These are phyloP conservation scores for Aleiodes leptofemur DNA, from an alignment of 2,888 invertebrate genomes.

Conservation along the genomic window DNA sequence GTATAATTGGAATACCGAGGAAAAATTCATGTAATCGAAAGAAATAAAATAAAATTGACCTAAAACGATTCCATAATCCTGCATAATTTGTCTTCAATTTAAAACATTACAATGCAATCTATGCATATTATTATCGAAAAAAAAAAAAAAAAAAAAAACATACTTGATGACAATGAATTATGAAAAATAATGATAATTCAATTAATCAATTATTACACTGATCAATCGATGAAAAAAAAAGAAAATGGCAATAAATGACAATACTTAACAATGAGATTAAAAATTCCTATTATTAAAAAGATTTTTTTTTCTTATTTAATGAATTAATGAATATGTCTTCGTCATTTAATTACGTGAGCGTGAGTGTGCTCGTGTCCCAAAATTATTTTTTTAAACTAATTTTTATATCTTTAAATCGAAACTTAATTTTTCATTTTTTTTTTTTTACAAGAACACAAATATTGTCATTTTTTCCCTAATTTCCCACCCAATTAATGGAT, in stretches of 20 bases:
- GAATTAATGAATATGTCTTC: slow-evolving; percentile 64
- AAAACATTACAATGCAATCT: slow-evolving; percentile 41
- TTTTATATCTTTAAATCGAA: background rate
- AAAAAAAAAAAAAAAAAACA: slow-evolving; percentile 7
- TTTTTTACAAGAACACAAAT: too few relatives aligned
- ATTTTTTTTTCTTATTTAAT: slow-evolving; percentile 30
- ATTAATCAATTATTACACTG: slow-evolving; percentile 56
- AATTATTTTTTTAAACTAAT: slow-evolving; percentile 41
- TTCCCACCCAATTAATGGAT: background rate
- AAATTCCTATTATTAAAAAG: slow-evolving; percentile 56
- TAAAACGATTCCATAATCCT: slow-evolving; percentile 5
- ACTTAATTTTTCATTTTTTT: too few relatives aligned
- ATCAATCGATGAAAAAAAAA: slow-evolving; percentile 50
- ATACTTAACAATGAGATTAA: slow-evolving; percentile 55
- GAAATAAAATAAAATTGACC: background rate
- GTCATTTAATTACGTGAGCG: slow-evolving; percentile 62
- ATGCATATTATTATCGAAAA: slow-evolving; percentile 32
- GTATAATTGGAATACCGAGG: slow-evolving; percentile 45
- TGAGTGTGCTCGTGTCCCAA: slow-evolving; percentile 55
- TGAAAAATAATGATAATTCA: slow-evolving; percentile 56
- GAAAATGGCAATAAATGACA: slow-evolving; percentile 49
- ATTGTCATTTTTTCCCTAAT: too few relatives aligned
- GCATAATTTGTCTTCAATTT: slow-evolving; percentile 42
- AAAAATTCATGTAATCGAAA: slow-evolving; percentile 19
- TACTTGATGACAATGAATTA: slow-evolving; percentile 59